A percentile compares a stretch with the other conserved stretches of the same genome.
phyloP scores from a whole-genome alignment of 2,113 vertebrate genomes.

The Ciconia stormi region DNA sequence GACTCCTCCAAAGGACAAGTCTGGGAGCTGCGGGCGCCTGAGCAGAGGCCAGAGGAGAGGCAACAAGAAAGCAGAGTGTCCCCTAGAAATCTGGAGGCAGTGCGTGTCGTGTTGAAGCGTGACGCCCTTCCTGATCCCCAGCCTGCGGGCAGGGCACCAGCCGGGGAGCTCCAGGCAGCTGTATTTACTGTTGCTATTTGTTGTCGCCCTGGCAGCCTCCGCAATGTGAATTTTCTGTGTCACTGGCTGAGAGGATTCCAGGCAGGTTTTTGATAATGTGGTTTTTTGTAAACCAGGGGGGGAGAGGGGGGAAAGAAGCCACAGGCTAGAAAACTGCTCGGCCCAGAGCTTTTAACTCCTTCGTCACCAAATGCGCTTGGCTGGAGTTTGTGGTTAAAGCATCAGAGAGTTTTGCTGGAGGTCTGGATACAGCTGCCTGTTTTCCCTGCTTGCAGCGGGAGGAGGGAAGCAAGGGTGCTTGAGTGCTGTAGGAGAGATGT shows the following conservation, averaged over 20 bases:
- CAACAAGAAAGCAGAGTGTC: background rate
- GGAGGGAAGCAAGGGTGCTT: background rate
- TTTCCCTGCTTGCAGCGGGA: background rate
- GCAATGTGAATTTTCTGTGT: constrained; percentile 92
- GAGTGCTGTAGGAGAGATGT: background rate
- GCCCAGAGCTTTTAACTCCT: constrained; percentile 57
- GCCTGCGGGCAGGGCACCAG: constrained; percentile 59
- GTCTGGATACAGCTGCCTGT: background rate
- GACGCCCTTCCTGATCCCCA: constrained; percentile 57
- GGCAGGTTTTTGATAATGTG: constrained; percentile 87
- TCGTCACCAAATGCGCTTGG: background rate
- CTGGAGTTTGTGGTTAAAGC: background rate
- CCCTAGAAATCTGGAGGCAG: background rate
- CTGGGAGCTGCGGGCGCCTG: background rate
- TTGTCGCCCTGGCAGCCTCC: constrained; percentile 87
- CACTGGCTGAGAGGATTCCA: constrained; percentile 92
- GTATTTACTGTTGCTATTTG: constrained; percentile 91
- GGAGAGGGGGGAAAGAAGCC: background rate
- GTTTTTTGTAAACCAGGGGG: constrained; percentile 47
- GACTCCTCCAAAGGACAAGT: background rate
- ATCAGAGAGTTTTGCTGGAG: background rate
- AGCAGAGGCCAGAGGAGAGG: background rate
- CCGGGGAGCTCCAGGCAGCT: constrained; percentile 76
- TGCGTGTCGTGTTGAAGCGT: constrained; percentile 53
- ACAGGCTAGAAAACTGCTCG: background rate